Conservation (phyloP, 2,113 vertebrate species). For the Andinoacara biseriatus region DNA sequence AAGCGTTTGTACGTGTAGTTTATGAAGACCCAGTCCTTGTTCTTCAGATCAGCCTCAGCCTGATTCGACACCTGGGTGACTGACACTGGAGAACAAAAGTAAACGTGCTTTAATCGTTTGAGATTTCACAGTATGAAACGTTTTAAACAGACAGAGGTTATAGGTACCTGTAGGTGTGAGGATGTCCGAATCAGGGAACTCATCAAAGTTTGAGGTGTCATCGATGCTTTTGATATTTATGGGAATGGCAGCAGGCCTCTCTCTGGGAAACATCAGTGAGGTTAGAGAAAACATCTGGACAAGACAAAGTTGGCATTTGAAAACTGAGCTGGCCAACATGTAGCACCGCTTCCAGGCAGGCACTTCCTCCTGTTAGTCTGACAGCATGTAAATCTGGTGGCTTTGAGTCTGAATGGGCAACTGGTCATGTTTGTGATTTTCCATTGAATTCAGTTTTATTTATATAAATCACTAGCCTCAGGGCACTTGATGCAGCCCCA, state of each 20-base stretch:
- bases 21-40: conserved; percentile 99
- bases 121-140: neutral
- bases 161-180: conserved; percentile 91
- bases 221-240: conserved; percentile 99
- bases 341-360: too few species aligned
- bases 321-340: neutral
- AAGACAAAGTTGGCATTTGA: neutral
- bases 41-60: conserved; percentile 94
- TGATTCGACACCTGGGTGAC: conserved; percentile 84
- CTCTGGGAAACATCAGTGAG: conserved; percentile 75
- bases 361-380: too few species aligned
- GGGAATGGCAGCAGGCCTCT: conserved; percentile 95
- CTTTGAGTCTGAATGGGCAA: too few species aligned
- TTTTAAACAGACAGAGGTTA: neutral
- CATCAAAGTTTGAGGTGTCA: conserved; percentile 98
- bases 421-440: too few species aligned
- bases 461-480: too few species aligned
- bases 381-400: too few species aligned
- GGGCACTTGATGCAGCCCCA: too few species aligned
- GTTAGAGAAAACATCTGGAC: neutral
- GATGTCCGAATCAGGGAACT: conserved; percentile 98
- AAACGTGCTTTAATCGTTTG: neutral
- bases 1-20: conserved; percentile 99
- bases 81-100: neutral
- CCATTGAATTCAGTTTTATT: too few species aligned